Percentiles rank a stretch among this genome's conserved stretches.
Conservation (phyloP, 2,888 invertebrate species). For the Agrotis clavis region DNA sequence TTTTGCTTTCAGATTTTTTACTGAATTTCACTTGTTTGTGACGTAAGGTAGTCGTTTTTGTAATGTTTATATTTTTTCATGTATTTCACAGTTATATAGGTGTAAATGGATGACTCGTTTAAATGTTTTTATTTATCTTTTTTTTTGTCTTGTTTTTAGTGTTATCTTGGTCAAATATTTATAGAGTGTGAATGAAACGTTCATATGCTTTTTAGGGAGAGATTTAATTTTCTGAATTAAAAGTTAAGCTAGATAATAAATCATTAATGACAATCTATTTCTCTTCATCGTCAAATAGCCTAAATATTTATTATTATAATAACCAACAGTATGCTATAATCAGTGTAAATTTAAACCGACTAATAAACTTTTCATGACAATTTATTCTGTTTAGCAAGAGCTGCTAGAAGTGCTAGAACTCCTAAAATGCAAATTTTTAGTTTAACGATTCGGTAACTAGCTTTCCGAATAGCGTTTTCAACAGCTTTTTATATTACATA, state of each 20-base stretch:
- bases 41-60: conserved; percentile 80
- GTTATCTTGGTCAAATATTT: not conserved
- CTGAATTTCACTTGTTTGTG: conserved; percentile 84
- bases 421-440: not conserved
- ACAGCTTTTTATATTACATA: too few relatives aligned
- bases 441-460: not conserved
- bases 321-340: not conserved
- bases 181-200: too few relatives aligned
- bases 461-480: not conserved
- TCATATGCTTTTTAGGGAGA: too few relatives aligned
- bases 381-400: too few relatives aligned
- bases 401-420: too few relatives aligned
- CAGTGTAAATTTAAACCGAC: not conserved
- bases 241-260: too few relatives aligned
- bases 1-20: conserved; percentile 85
- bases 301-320: too few relatives aligned
- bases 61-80: conserved; percentile 79
- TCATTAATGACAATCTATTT: too few relatives aligned
- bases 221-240: not conserved
- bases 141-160: conserved; percentile 32
- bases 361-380: too few relatives aligned
- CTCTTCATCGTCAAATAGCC: too few relatives aligned
- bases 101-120: conserved; percentile 60
- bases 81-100: conserved; percentile 59
- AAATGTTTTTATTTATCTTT: conserved; percentile 53